Conservation (phyloP, 2,113 vertebrate genomes). For the Alouatta palliata region DNA sequence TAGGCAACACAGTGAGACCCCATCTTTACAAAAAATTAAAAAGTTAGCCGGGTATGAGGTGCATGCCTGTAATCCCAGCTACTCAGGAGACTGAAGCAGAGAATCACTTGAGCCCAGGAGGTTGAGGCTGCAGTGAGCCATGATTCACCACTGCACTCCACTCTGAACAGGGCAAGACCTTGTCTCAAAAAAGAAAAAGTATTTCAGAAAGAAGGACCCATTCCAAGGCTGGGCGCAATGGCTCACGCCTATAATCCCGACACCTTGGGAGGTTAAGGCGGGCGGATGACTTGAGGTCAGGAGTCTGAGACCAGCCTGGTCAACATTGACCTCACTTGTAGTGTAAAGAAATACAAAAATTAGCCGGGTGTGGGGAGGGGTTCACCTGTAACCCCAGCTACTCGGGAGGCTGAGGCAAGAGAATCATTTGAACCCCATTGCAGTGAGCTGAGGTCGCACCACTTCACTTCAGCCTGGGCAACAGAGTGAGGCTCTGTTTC, state of each 20-base stretch:
- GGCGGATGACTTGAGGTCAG: background rate
- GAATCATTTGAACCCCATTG: background rate
- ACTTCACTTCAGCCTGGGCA: background rate
- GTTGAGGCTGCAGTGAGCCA: background rate
- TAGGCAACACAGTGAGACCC: background rate
- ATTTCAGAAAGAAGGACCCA: background rate
- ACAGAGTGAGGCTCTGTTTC: background rate
- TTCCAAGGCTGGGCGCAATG: background rate
- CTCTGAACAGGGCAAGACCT: background rate
- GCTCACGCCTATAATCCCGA: background rate
- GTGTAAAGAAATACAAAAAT: background rate
- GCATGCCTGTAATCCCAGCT: background rate
- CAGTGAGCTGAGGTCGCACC: no score
- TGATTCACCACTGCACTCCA: background rate
- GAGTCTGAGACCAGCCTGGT: background rate
- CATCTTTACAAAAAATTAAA: background rate
- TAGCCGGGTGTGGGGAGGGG: background rate
- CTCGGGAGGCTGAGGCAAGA: background rate
- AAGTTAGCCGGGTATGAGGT: background rate
- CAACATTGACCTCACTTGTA: no score
- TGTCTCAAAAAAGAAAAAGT: background rate
- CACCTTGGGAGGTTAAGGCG: background rate
- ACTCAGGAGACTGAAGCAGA: background rate
- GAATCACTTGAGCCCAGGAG: background rate
- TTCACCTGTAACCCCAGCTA: background rate